Evolutionary conservation across 2,888 invertebrate genomes (phyloP), one percentile per base, ranked within the genome.

Genomic region (Drosophila recens): DNA sequence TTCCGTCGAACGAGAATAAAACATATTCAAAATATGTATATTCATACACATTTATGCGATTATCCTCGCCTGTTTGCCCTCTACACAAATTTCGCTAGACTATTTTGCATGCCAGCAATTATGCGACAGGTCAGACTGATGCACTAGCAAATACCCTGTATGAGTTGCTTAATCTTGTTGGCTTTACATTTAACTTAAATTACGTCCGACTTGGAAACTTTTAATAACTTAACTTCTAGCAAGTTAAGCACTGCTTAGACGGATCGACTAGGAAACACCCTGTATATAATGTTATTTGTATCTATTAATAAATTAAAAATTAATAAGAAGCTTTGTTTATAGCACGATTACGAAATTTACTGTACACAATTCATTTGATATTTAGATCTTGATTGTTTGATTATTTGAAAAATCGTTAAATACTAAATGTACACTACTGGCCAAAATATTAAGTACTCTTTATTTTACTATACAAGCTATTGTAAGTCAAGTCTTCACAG

Each of bases 1-100:
- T 46, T 34, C 54, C 45, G 42, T 54, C 53, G n/a, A 23, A 34
- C 43, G 33, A 43, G 48, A 53, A 71, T 51, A 72, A 51, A 53
- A 54, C 49, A 72, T 57, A 71, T 54, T 68, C 48, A 48, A 43
- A 56, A 45, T 67, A 61, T 67, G 27, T 33, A 43, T 10, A 46
- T 15, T 23, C 17, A 34, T 56, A 33, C 30, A 38, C 8, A 38
- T n/a, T 40, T 77, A 78, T 77, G 70, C 58, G 74, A 78, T 74
- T 77, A 77, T 74, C 76, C 78, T 78, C 76, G 63, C 42, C 70
- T 64, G 53, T 58, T 15, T 62, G 54, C 61, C 71, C 54, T 58
- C 61, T 45, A 27, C 1, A 5, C 27, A 27, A 27, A 27, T 6
- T 27, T 27, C 27, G 27, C 27, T 27, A 33, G 46, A 30, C 15